Evolutionary conservation across 2,113 vertebrate genomes (phyloP).

Genomic region (western clawed frog (Xenopus tropicalis)): DNA sequence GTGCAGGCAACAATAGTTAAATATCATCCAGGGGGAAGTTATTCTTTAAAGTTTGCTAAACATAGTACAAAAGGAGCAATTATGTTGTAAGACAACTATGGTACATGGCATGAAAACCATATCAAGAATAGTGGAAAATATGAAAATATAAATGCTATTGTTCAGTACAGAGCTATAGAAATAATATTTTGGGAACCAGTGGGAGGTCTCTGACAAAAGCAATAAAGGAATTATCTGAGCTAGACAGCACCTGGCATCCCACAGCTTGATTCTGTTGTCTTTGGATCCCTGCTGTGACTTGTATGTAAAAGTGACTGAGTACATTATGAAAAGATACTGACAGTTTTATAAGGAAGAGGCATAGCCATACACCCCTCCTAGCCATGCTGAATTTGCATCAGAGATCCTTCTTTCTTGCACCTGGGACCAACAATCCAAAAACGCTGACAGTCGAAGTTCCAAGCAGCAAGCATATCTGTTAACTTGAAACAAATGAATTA

Average conservation of each 20-base stretch:
- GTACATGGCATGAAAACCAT: no score
- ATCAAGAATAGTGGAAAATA: no score
- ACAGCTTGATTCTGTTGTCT: neutral
- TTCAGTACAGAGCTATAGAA: no score
- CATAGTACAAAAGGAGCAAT: no score
- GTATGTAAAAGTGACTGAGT: neutral
- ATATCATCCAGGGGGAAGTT: no score
- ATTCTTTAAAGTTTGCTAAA: no score
- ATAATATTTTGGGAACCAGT: neutral
- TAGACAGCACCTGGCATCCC: neutral
- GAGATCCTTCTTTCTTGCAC: neutral
- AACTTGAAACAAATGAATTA: no score
- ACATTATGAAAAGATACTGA: neutral
- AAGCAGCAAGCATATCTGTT: neutral
- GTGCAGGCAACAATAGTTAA: no score
- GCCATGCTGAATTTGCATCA: neutral
- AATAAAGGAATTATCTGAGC: neutral
- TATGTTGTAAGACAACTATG: no score
- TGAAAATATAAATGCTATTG: no score
- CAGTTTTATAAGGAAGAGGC: neutral
- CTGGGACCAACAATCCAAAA: constrained; percentile 1
- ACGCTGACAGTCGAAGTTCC: neutral
- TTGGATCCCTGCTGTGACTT: neutral
- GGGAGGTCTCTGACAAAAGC: neutral
- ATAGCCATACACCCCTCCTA: no score